phyloP scores from a whole-genome alignment of 2,888 invertebrate genomes.

The Netelia fuscicornis region DNA sequence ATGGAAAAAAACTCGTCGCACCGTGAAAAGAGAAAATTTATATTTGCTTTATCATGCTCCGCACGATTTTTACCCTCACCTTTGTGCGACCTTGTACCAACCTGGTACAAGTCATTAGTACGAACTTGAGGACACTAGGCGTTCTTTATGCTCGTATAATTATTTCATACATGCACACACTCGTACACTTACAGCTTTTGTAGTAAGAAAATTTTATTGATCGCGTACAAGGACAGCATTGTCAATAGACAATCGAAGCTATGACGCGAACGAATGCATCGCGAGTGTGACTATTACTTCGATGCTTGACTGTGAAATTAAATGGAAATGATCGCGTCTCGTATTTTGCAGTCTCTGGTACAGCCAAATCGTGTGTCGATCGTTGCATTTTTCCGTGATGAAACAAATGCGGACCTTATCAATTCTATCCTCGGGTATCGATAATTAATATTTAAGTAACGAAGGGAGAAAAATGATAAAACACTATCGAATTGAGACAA shows the following conservation, averaged over 20 bases:
- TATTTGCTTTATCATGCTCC: conserved; percentile 57
- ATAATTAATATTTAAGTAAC: too few relatives aligned
- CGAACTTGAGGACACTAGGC: too few relatives aligned
- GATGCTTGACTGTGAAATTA: conserved; percentile 27
- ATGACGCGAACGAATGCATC: conserved; percentile 7
- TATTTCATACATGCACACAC: too few relatives aligned
- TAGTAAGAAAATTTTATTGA: conserved; percentile 18
- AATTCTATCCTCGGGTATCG: too few relatives aligned
- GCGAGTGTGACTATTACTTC: conserved; percentile 27
- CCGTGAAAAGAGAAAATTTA: conserved; percentile 73
- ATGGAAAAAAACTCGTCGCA: conserved; percentile 73
- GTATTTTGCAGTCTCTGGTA: not conserved
- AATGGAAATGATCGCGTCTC: conserved; percentile 24
- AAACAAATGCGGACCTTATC: too few relatives aligned
- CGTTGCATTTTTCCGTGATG: too few relatives aligned
- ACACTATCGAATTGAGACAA: too few relatives aligned
- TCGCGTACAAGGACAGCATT: conserved; percentile 2
- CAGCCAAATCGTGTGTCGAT: too few relatives aligned
- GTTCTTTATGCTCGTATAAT: too few relatives aligned
- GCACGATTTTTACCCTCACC: not conserved
- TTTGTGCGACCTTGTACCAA: not conserved
- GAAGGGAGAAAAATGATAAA: too few relatives aligned
- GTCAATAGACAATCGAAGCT: conserved; percentile 41
- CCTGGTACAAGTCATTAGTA: too few relatives aligned
- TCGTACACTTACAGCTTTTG: too few relatives aligned